Conservation (phyloP, 64 coral and sea anemone genomes). For the Orbicella faveolata region DNA sequence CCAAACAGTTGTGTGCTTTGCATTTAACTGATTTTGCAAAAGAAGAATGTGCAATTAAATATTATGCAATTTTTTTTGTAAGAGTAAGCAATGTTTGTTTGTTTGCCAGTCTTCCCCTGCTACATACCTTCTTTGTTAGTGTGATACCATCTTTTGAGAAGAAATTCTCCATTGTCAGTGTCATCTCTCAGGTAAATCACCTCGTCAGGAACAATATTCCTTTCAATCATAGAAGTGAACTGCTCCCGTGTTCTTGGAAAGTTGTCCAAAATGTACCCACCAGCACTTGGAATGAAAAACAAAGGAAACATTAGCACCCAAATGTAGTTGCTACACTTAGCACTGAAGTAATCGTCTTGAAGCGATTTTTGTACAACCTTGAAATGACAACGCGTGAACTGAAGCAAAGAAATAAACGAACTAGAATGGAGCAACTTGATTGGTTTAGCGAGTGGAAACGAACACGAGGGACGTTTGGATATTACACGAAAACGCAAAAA, state of each 20-base stretch:
- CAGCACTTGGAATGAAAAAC: slow-evolving; percentile 42
- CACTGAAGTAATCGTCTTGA: background rate
- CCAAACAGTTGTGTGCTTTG: no score
- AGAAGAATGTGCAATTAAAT: no score
- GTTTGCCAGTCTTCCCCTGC: background rate
- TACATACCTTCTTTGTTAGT: slow-evolving; percentile 75
- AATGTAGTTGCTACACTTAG: background rate
- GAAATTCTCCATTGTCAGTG: slow-evolving; percentile 73
- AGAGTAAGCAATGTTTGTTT: background rate
- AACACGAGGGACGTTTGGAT: no score
- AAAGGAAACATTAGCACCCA: background rate
- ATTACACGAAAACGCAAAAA: no score
- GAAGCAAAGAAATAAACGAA: no score
- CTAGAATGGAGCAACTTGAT: no score
- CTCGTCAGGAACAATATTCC: slow-evolving; percentile 84
- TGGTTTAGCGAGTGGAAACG: no score
- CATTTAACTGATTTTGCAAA: no score
- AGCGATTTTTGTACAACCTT: no score
- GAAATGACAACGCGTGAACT: no score
- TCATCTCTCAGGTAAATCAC: slow-evolving; percentile 83
- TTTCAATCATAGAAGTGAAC: slow-evolving; percentile 88
- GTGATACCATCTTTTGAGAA: slow-evolving; percentile 86
- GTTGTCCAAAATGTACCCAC: slow-evolving; percentile 84
- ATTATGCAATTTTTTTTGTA: no score
- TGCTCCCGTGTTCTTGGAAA: slow-evolving; percentile 91